Base-by-base conservation (phyloP, 2,888 invertebrate species). In the Cantharis lateralis region DNA sequence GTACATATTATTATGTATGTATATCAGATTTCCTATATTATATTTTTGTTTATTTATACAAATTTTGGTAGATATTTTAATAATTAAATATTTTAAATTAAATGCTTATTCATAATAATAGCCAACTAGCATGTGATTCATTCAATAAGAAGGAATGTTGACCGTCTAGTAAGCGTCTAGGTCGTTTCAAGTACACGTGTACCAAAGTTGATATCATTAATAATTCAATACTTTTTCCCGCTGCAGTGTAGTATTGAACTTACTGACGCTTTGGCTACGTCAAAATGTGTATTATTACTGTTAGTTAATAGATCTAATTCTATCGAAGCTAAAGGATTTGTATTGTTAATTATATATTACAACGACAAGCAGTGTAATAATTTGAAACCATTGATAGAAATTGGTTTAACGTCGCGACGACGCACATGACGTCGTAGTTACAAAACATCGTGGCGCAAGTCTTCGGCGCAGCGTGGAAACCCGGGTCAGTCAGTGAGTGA, bases 401-500 rank as follows among this genome's bases (percentile, higher is more conserved):
- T 66, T 66, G 20, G 13, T 66, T 20, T 66, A 16, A n/a, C 20
- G 18, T 20, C n/a, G 64, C 64, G 24, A 16, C 63, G 69, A 32
- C 72, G 70, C 72, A 28, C 68, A 28, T 68, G 69, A 71, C 75
- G 73, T 72, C 71, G 62, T 18, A 68, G 72, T 72, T 68, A 24
- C 61, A 62, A 13, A 32, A 70, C 62, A 72, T 68, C 62, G 10
- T 20, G 76, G 78, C 78, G 78, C 79, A 77, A 76, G 73, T 32
- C 15, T 63, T 32, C 68, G 68, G 78, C 78, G 80, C 79, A 72
- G 28, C 68, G 73, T 32, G 74, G 74, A 64, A 61, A 72, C 70
- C 78, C 73, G 68, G 79, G 74, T 75, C 80, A 81, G 79, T 86
- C 85, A 87, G 87, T 87, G 81, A 87, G 87, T 88, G 87, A 86